A percentile compares a stretch with the other conserved stretches of the same genome.
Evolutionary conservation across 2,888 invertebrate species (phyloP).

Genomic region (Andrena hattorfiana): DNA sequence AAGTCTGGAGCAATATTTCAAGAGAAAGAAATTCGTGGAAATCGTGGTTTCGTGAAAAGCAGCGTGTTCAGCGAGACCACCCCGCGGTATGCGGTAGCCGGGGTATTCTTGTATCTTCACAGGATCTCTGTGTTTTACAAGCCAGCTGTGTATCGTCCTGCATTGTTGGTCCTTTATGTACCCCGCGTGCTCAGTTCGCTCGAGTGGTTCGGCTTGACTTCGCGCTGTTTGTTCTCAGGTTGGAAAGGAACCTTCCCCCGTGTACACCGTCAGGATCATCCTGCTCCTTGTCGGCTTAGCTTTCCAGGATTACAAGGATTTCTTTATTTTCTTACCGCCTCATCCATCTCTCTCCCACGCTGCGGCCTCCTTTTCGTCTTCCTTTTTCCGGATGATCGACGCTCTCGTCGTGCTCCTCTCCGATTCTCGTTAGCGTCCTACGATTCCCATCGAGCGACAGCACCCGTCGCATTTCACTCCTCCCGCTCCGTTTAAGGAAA

Average conservation of each 20-base stretch:
- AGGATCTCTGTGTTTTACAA: conserved; percentile 84
- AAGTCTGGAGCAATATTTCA: neutral
- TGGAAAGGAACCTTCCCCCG: conserved; percentile 66
- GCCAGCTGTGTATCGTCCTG: conserved; percentile 80
- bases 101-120: conserved; percentile 76
- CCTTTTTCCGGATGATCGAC: conserved; percentile 30
- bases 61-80: conserved; percentile 48
- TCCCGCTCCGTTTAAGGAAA: conserved; percentile 22
- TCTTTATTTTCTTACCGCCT: conserved; percentile 73
- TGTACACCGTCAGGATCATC: conserved; percentile 72
- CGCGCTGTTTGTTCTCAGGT: conserved; percentile 68
- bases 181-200: conserved; percentile 66
- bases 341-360: neutral
- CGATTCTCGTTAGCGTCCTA: conserved; percentile 33
- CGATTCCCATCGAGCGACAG: neutral
- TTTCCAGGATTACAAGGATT: conserved; percentile 79
- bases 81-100: conserved; percentile 59
- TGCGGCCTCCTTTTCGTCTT: neutral
- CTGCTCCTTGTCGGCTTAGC: conserved; percentile 77
- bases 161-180: conserved; percentile 82
- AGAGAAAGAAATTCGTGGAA: conserved; percentile 28
- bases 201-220: conserved; percentile 82
- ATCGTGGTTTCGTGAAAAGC: conserved; percentile 39
- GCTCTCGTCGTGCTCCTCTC: neutral
- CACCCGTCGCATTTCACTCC: conserved; percentile 9